These are phyloP conservation scores for Halictus quadricinctus DNA, from an alignment of 2,888 invertebrate genomes.

Conservation along the genomic window DNA sequence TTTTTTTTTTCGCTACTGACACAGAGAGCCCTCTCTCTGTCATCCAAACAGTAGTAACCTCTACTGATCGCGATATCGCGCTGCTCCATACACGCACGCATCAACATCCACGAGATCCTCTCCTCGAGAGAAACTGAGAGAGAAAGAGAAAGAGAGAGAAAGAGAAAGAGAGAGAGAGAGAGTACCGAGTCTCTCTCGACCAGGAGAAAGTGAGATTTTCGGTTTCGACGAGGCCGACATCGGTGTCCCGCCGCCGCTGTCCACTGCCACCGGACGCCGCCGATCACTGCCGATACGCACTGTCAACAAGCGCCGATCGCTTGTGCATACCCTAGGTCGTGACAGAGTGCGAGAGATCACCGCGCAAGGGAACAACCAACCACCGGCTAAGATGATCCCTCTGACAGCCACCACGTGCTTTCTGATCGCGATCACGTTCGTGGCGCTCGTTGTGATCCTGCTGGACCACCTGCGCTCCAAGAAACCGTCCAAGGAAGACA, in stretches of 20 bases:
- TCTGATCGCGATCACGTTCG: conserved; percentile 69
- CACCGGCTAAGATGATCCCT: conserved; percentile 57
- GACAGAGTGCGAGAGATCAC: background rate
- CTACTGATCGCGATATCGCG: background rate
- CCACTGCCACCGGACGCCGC: background rate
- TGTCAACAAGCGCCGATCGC: background rate
- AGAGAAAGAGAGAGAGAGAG: background rate
- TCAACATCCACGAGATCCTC: background rate
- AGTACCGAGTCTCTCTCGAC: background rate
- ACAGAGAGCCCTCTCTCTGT: background rate
- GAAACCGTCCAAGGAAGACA: conserved; percentile 41
- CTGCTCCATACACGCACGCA: background rate
- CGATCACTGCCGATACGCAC: background rate
- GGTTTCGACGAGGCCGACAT: conserved; percentile 9
- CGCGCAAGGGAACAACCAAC: background rate
- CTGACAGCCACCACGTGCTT: conserved; percentile 75
- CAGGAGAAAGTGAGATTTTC: conserved; percentile 42
- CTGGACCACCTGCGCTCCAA: conserved; percentile 70
- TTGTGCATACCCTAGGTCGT: conserved; percentile 43
- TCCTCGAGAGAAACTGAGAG: background rate
- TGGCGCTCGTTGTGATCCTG: conserved; percentile 71
- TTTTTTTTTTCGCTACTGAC: background rate
- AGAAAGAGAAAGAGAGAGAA: background rate
- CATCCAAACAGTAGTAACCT: background rate
- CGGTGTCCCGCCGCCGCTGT: background rate